Evolutionary conservation across 2,888 invertebrate genomes (phyloP).

Genomic region (Oligia strigilis): DNA sequence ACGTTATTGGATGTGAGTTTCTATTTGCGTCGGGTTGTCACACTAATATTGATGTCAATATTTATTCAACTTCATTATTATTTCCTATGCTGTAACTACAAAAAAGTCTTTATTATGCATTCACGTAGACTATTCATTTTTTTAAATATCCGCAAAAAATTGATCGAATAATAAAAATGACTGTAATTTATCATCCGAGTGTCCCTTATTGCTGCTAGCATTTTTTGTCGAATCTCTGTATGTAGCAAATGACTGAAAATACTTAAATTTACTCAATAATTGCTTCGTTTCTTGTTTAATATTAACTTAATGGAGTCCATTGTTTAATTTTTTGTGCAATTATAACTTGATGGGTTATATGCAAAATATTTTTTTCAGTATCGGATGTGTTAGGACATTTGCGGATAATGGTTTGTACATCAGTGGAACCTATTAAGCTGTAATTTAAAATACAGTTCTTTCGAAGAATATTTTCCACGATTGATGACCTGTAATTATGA

Average conservation of each 20-base stretch:
- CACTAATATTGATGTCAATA: constrained; percentile 32
- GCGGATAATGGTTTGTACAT: constrained; percentile 25
- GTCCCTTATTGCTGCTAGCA: constrained; percentile 58
- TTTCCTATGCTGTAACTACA: constrained; percentile 30
- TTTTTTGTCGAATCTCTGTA: constrained; percentile 66
- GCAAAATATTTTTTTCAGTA: constrained; percentile 68
- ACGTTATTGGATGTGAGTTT: constrained; percentile 48
- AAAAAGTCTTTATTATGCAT: constrained; percentile 32
- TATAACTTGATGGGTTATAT: constrained; percentile 74
- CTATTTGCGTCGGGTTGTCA: constrained; percentile 39
- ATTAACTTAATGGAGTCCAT: constrained; percentile 72
- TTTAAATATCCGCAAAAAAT: constrained; percentile 37
- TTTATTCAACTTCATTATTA: constrained; percentile 30
- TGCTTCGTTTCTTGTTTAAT: constrained; percentile 71
- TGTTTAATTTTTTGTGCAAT: constrained; percentile 75
- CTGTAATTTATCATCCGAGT: constrained; percentile 69
- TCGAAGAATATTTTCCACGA: constrained; percentile 8
- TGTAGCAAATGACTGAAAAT: constrained; percentile 76
- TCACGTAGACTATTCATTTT: constrained; percentile 24
- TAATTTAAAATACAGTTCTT: constrained; percentile 25
- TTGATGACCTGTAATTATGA: constrained; percentile 3
- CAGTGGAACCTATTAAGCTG: constrained; percentile 18
- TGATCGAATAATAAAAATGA: constrained; percentile 63
- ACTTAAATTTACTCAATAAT: constrained; percentile 75
- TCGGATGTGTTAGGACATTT: constrained; percentile 48